Percentiles rank a stretch among this genome's conserved stretches.
phyloP scores from a whole-genome alignment of 2,113 vertebrate genomes.

The Potamarius usumacintae region DNA sequence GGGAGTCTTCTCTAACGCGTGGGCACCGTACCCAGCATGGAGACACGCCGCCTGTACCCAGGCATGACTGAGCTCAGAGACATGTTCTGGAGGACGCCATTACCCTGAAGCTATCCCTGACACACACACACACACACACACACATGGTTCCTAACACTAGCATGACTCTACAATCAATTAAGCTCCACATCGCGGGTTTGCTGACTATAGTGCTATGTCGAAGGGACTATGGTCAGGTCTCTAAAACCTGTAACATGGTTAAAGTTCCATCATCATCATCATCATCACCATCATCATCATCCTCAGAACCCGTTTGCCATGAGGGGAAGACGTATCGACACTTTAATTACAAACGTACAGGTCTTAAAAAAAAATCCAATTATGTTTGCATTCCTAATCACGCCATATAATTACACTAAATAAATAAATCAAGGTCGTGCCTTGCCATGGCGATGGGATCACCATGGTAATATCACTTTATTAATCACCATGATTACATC shows the following conservation, averaged over 20 bases:
- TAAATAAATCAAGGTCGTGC: constrained; percentile 89
- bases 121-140: constrained; percentile 42
- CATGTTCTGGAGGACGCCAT: constrained; percentile 62
- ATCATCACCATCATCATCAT: constrained; percentile 29
- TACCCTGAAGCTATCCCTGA: constrained; percentile 71
- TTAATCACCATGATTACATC: constrained; percentile 73
- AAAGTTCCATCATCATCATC: constrained; percentile 38
- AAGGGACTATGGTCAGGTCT: constrained; percentile 28
- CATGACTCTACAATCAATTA: constrained; percentile 75
- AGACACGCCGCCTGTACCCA: constrained; percentile 63
- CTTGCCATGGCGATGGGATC: constrained; percentile 83
- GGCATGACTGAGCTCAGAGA: constrained; percentile 59
- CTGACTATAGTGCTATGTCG: constrained; percentile 38
- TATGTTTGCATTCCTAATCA: constrained; percentile 94
- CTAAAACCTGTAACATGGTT: constrained; percentile 55
- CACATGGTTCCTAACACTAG: constrained; percentile 49
- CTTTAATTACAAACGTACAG: constrained; percentile 80
- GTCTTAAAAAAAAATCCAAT: constrained; percentile 82
- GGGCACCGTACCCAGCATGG: constrained; percentile 69
- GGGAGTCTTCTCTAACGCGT: constrained; percentile 46
- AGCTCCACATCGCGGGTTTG: constrained; percentile 55
- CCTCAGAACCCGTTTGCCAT: constrained; percentile 68
- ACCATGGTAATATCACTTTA: constrained; percentile 69
- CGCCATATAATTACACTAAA: constrained; percentile 88
- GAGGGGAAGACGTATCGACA: constrained; percentile 75